Evolutionary conservation across 2,797 vertebrate genomes (phyloP), one percentile per base, ranked within the genome.

Genomic region (Hippocampus kuda): DNA sequence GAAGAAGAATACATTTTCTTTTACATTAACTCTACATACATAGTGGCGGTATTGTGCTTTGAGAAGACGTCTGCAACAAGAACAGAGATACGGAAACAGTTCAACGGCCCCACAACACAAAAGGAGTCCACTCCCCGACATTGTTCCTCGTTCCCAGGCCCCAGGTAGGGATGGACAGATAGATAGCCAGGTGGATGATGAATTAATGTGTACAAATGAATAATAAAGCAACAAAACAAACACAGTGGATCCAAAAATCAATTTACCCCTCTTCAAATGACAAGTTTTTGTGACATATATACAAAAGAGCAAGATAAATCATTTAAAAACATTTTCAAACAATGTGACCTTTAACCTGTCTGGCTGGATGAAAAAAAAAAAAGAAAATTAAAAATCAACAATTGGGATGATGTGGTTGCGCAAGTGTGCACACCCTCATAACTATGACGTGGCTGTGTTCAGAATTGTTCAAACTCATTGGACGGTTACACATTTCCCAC

Each of bases 1-100:
- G 59, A 41, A 63, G 83, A 90, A 87, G 85, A 88, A 75, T 89
- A 89, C 79, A 73, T 87, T 85, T 87, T 90, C 83, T 87, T 85
- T 88, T 86, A 89, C 83, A 84, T 88, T 84, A 89, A 81, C 87
- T 89, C 86, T 91, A 92, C 90, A 89, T 90, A 87, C 81, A 49
- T 38, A 42, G 51, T 81, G 86, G 84, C 68, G 86, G 77, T 86
- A 87, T 91, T 93, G 92, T 93, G 91, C 92, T 93, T 93, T 87
- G 81, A 88, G 89, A 88, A 89, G 89, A 91, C 82, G 76, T 88
- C 88, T 83, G 86, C 79, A 83, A 91, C 85, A 88, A 86, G 79
- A 88, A 88, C 85, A 90, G 84, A 85, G 34, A 67, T 38, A 69
- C 68, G 56, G 81, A 87, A 87, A 89, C 83, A 84, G 79, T 48